Conservation (phyloP, 2,888 invertebrate species). For the Watsonalla binaria region DNA sequence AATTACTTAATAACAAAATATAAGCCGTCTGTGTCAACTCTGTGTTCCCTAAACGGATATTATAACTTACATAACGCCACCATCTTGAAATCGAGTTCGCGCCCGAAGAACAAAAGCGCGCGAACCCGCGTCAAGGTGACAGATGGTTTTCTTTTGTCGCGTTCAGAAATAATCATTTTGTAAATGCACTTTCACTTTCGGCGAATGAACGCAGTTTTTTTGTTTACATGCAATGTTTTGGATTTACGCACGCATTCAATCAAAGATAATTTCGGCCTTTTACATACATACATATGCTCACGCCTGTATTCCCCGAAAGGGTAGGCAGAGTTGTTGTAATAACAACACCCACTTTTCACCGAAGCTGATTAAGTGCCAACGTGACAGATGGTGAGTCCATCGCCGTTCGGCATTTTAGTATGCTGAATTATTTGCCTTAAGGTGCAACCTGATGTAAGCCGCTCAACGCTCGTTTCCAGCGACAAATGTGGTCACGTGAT, state of each 20-base stretch:
- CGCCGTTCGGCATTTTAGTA: no score
- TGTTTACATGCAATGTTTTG: neutral
- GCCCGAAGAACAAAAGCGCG: conserved; percentile 11
- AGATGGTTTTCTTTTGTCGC: conserved; percentile 5
- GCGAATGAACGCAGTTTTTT: neutral
- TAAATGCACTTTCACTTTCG: conserved; percentile 22
- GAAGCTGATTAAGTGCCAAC: no score
- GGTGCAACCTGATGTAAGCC: no score
- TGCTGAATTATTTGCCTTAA: no score
- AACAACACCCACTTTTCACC: no score
- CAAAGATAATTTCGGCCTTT: no score
- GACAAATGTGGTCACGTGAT: no score
- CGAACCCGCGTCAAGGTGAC: conserved; percentile 12
- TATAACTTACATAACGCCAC: conserved; percentile 10
- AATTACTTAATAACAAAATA: neutral
- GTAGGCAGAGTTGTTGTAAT: no score
- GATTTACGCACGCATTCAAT: conserved; percentile 5
- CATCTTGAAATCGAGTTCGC: conserved; percentile 6
- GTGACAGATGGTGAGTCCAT: no score
- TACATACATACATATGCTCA: no score
- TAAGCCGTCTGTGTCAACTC: neutral
- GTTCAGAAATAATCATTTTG: conserved; percentile 6
- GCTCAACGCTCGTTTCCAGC: no score
- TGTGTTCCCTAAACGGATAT: neutral
- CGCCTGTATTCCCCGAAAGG: no score